Base-by-base conservation (phyloP, 2,888 invertebrate species). In the Pristionchus fissidentatus region DNA sequence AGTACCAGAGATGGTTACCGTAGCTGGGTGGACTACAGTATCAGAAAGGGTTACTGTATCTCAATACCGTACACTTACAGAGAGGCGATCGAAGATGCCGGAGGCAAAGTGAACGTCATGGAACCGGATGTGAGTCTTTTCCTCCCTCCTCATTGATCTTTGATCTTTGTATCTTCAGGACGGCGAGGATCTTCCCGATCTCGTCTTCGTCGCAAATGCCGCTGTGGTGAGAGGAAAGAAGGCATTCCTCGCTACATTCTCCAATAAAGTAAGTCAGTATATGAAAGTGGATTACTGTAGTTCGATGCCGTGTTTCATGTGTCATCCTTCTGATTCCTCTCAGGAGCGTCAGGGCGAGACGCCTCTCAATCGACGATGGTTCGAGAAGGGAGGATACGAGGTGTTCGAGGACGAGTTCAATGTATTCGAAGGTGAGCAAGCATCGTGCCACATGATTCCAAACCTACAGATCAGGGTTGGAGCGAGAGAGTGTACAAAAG, bases 191-290 rank as follows among this genome's bases (percentile, higher is more conserved):
- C 87, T 85, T 66, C 92, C 92, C 26, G 92, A 92, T 83, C 85
- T 92, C 79, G 92, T 92, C 22, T 92, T 91, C 85, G 88, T 90
- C 35, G 92, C 92, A 15, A 92, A 92, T 83, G 92, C 92, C 0
- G 90, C 88, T 22, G 85, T 90, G 7, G 86, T 91, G 4, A 82
- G 86, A 19, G 86, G 85, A 43, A 88, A 89, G 57, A 85, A 84
- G 52, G 90, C 89, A 15, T 91, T 87, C 78, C 73, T 90, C 0
- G 84, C 90, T 49, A 87, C 88, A 55, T 90, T 90, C 78, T 85
- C 83, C 29, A 85, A 90, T 66, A 49, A 62, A 62, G 80, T 81
- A 3, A 29, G n/a, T 8, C n/a, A 88, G 3, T 87, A 89, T 73
- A 19, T 32, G 19, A 15, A 52, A n/a, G 57, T 62, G 38, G 7